Percentiles rank a stretch among this genome's conserved stretches.
Conservation (phyloP, 2,888 invertebrate species). For the Caenorhabditis becei region DNA sequence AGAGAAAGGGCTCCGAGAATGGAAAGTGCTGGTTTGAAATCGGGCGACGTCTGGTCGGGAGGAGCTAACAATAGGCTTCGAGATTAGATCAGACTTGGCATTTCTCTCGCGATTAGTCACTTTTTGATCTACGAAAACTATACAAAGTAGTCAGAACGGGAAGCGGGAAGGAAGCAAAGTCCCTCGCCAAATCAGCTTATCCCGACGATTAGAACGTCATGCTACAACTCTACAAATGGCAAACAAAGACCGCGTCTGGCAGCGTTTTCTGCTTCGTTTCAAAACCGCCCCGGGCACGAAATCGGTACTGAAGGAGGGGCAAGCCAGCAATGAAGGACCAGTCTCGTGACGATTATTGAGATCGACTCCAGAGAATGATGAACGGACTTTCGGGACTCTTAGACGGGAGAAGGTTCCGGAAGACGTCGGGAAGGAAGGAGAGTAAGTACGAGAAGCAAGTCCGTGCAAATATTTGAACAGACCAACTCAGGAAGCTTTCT, state of each 20-base stretch:
- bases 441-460: not conserved
- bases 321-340: too few species aligned
- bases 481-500: not conserved
- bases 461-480: not conserved
- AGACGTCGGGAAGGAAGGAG: not conserved
- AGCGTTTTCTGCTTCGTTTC: not conserved
- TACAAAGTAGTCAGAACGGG: conserved; percentile 30
- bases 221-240: conserved; percentile 14
- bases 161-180: conserved; percentile 1
- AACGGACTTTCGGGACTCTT: too few species aligned
- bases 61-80: conserved; percentile 10
- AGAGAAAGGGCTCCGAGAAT: not conserved
- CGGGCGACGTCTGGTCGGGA: conserved; percentile 1
- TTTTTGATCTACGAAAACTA: conserved; percentile 29
- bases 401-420: not conserved
- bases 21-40: not conserved
- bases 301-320: conserved; percentile 1
- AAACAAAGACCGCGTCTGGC: not conserved
- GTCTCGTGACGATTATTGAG: not conserved
- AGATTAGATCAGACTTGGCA: conserved; percentile 7
- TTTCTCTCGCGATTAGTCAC: conserved; percentile 12
- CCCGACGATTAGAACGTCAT: conserved; percentile 17
- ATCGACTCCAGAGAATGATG: conserved; percentile 3
- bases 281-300: conserved; percentile 1
- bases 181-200: conserved; percentile 20